Evolutionary conservation across 2,888 invertebrate genomes (phyloP), one percentile per base, ranked within the genome.

Genomic region (Bellardia bayeri): DNA sequence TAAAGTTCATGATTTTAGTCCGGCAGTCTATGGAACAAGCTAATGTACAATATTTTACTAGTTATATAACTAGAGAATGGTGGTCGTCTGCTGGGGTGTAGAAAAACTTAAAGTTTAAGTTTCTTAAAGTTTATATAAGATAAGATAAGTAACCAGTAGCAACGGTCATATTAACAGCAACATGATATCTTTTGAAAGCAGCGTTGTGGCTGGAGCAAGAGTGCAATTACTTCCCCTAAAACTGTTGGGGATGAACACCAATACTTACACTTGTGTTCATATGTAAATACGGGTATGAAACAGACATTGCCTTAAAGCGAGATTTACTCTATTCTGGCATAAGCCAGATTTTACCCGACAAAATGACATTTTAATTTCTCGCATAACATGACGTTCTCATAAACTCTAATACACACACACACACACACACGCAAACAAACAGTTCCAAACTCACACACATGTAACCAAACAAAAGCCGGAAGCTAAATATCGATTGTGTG

Each of bases 321-420:
- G 61, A 79, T 82, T 79, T 79, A 42, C 58, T 69, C 51, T 56
- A 78, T 74, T 54, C 69, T 63, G 66, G 69, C 79, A 85, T 64
- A 85, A 75, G 56, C 71, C 42, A 85, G 75, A 85, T 85, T 82
- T 85, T 37, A 66, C 30, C 51, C 87, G 45, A 75, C 85, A 81
- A 82, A 82, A 80, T 88, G 87, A 89, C 86, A 88, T 89, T 88
- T 89, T 88, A 86, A 89, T 89, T 89, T 89, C 86, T 86, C 88
- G 84, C 88, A 79, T 85, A 87, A 86, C 82, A 83, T 82, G 79
- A 61, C 74, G 33, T 69, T 69, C 56, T 45, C 63, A 54, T 63
- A 3, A 68, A 54, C 54, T 16, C n/a, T 51, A 64, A 45, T 16
- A 13, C 42, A 66, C 33, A n/a, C 13, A 30, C 13, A 16, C 42